Evolutionary conservation across 2,888 invertebrate species (phyloP), one percentile per base, ranked within the genome.

Genomic region (Cylindroiulus punctatus): DNA sequence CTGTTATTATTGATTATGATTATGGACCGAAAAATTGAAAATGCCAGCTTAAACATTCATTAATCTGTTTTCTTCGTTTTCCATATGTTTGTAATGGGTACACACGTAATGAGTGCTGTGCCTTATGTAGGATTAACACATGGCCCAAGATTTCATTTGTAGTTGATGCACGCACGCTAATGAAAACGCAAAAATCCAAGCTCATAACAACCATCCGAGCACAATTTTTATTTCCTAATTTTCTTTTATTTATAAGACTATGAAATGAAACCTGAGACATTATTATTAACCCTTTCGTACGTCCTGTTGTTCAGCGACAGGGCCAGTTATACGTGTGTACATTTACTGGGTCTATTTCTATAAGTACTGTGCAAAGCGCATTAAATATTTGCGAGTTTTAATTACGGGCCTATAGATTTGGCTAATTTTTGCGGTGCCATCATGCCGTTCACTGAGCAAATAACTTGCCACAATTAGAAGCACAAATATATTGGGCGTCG

Each of bases 381-480:
- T 52, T 52, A 52, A 52, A 52, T 52, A 52, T 52, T 52, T 52
- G 52, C 52, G 0, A 52, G 52, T 52, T 52, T 52, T 52, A 52
- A 52, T 52, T 52, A 52, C 52, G n/a, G 19, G 52, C 52, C 52
- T 52, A 52, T 52, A 52, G 52, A 52, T 52, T 52, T 52, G 5
- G 52, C 52, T 52, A 52, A 52, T 52, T 52, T 52, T n/a, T 12
- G 52, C n/a, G 52, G 52, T 52, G 52, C 52, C 52, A 52, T 52
- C 52, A 52, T 52, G 52, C 52, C 52, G 52, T 52, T 52, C 52
- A n/a, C 52, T 52, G 52, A 52, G n/a, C 52, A 52, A n/a, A 52
- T n/a, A 52, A 52, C 52, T n/a, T n/a, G 52, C 52, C 52, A n/a
- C 52, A 52, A 52, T 52, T 52, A 52, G 52, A 52, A 52, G n/a